These are phyloP conservation scores for Drosophila kuntzei DNA, from an alignment of 2,888 invertebrate species.

Conservation along the genomic window DNA sequence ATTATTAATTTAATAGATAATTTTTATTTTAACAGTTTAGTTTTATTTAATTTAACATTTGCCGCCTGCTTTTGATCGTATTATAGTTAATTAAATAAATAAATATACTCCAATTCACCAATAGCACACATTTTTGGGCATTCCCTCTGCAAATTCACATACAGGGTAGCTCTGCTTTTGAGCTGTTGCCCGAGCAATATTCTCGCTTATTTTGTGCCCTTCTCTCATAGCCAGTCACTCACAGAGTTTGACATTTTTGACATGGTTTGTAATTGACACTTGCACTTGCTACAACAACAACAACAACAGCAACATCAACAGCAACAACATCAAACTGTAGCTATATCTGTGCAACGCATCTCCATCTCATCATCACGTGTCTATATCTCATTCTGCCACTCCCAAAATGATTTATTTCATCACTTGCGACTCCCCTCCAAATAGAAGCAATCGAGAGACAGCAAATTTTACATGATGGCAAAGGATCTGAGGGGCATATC, in stretches of 20 bases:
- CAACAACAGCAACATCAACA: conserved; percentile 30
- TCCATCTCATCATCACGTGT: conserved; percentile 68
- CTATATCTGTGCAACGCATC: conserved; percentile 47
- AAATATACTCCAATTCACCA: too few species aligned
- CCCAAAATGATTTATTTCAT: conserved; percentile 83
- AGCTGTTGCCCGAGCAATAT: neutral
- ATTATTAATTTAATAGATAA: too few species aligned
- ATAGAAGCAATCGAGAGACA: conserved; percentile 14
- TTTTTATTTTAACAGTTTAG: too few species aligned
- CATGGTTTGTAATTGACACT: conserved; percentile 84
- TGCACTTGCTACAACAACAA: conserved; percentile 70
- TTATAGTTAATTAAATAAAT: too few species aligned
- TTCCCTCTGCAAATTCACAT: conserved; percentile 4
- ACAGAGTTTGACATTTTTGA: conserved; percentile 83
- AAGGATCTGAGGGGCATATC: neutral
- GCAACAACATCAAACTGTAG: conserved; percentile 16
- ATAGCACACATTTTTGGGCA: too few species aligned
- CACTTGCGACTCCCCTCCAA: conserved; percentile 63
- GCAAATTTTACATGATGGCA: neutral
- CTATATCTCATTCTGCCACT: conserved; percentile 50
- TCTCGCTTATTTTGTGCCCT: conserved; percentile 17
- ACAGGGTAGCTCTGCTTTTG: conserved; percentile 31
- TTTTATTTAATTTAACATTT: too few species aligned
- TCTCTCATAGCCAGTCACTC: conserved; percentile 67
- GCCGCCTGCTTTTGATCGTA: too few species aligned